A percentile compares a stretch with the other conserved stretches of the same genome.
phyloP scores from a whole-genome alignment of 1,140 invertebrate species.

The Tetragnatha versicolor region DNA sequence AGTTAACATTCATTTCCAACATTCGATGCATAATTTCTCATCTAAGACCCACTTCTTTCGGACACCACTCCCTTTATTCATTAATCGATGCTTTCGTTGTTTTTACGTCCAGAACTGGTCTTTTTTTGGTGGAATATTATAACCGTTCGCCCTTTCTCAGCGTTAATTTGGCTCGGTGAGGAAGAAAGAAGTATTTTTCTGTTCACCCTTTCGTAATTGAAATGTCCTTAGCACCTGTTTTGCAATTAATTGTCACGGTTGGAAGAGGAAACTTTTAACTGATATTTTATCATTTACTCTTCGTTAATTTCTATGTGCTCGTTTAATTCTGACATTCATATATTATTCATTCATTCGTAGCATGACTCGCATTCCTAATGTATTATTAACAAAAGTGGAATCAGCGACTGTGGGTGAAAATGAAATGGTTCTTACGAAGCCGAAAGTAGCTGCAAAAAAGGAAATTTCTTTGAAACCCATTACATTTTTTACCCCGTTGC shows the following conservation, averaged over 20 bases:
- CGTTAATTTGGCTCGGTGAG: conserved; percentile 1
- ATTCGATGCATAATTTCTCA: too few relatives aligned
- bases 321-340: conserved; percentile 10
- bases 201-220: conserved; percentile 30
- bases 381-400: conserved; percentile 18
- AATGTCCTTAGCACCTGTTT: conserved; percentile 51
- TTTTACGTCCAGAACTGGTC: too few relatives aligned
- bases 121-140: conserved; percentile 16
- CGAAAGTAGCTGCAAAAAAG: too few relatives aligned
- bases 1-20: too few relatives aligned
- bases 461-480: too few relatives aligned
- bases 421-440: too few relatives aligned
- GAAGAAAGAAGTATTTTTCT: conserved; percentile 35
- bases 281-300: conserved; percentile 47
- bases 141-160: conserved; percentile 19
- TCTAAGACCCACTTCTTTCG: too few relatives aligned
- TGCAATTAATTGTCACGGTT: conserved; percentile 51
- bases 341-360: not conserved
- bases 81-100: too few relatives aligned
- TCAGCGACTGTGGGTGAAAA: not conserved
- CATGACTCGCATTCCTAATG: not conserved
- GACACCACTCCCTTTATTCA: too few relatives aligned
- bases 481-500: too few relatives aligned
- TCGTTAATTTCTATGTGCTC: conserved; percentile 22
- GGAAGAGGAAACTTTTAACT: conserved; percentile 34